Percentiles rank a stretch among this genome's conserved stretches.
Conservation (phyloP, 2,113 vertebrate species). For the Passer montanus region DNA sequence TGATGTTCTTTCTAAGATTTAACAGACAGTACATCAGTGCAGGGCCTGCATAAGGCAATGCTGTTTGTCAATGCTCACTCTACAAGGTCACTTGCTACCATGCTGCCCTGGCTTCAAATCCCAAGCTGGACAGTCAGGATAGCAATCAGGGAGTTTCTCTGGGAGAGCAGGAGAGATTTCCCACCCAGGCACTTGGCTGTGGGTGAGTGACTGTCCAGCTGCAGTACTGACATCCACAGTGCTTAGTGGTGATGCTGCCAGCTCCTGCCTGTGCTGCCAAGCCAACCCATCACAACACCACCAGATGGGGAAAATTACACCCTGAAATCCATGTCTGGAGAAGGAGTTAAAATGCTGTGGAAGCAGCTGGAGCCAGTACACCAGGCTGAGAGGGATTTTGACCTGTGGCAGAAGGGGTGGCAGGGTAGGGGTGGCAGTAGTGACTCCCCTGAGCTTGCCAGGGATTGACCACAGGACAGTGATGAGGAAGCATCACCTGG, state of each 20-base stretch:
- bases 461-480: background rate
- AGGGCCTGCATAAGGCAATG: background rate
- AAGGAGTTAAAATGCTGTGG: background rate
- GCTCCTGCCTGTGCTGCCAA: background rate
- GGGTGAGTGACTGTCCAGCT: background rate
- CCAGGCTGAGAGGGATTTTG: background rate
- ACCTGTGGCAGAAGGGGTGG: background rate
- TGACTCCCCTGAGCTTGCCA: background rate
- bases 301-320: background rate
- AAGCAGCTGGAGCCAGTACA: background rate
- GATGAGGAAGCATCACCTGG: background rate
- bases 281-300: background rate
- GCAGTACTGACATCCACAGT: background rate
- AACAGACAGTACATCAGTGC: background rate
- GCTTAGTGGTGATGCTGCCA: fast-evolving
- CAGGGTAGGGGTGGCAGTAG: background rate
- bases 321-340: background rate
- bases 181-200: background rate
- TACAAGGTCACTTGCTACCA: fast-evolving
- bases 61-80: background rate
- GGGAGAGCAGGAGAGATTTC: background rate
- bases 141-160: background rate
- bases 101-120: background rate
- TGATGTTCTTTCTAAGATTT: conserved; percentile 79
- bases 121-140: background rate